Evolutionary conservation across 2,888 invertebrate genomes (phyloP), one percentile per base, ranked within the genome.

Genomic region (Drosophila macrospina): DNA sequence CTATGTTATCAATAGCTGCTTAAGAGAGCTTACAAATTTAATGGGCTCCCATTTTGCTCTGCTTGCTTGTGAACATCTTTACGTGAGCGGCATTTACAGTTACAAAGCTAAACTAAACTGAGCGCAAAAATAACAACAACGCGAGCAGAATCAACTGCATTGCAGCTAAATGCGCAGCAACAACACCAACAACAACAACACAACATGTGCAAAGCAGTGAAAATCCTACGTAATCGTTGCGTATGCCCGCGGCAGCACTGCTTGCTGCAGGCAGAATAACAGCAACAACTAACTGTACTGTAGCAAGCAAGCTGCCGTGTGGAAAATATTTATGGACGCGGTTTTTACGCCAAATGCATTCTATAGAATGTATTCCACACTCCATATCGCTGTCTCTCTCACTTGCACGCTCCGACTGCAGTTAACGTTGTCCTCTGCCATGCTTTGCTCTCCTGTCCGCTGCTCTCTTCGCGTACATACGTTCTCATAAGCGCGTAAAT

Each of bases 241-340:
- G 66, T 66, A 67, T 52, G 52, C 48, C 34, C 51, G 6, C 50
- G 32, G 47, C 44, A 24, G 60, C 74, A 74, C 66, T 66, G 66
- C 80, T 74, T 67, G 74, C 82, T 67, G 74, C 82, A 60, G 56
- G 56, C 77, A 82, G 11, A 52, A 30, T 52, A 60, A 34, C 52
- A 57, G n/a, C 34, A 56, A 42, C 54, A 55, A 60, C 45, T 28
- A n/a, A n/a, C n/a, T n/a, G n/a, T n/a, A 20, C 24, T 60, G 69
- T 57, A 78, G 51, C 69, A 69, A 63, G 72, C 76, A 69, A 63
- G 72, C 76, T 55, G 52, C 82, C 71, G 85, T 76, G 82, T 81
- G 85, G 79, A 87, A 83, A 83, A 83, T 87, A 83, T 83, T 83
- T 83, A 83, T 87, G 87, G 73, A 70, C 82, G 73, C 64, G 79